A percentile compares a stretch with the other conserved stretches of the same genome.
Conservation (phyloP, 2,888 invertebrate genomes). For the Atethmia centrago region DNA sequence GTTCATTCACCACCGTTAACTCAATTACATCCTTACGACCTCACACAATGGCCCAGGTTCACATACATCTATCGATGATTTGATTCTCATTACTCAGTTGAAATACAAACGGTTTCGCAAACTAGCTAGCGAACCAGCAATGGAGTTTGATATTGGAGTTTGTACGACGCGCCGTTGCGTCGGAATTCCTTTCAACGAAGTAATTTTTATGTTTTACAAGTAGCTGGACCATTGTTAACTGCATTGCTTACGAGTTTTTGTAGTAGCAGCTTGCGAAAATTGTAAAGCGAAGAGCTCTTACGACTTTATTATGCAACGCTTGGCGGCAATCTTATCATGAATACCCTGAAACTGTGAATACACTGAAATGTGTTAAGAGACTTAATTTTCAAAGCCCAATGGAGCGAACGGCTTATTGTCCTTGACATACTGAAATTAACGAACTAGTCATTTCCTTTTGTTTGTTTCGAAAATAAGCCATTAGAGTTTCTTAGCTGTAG, state of each 20-base stretch:
- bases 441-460: constrained; percentile 34
- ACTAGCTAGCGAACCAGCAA: constrained; percentile 20
- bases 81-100: constrained; percentile 19
- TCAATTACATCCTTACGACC: constrained; percentile 66
- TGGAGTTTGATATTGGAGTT: constrained; percentile 10
- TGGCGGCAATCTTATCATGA: constrained; percentile 21
- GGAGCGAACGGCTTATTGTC: constrained; percentile 16
- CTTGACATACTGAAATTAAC: constrained; percentile 50
- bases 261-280: constrained; percentile 15
- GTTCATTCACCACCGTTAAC: constrained; percentile 79
- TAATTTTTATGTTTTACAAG: constrained; percentile 62
- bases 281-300: constrained; percentile 20
- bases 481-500: constrained; percentile 26
- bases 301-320: constrained; percentile 36
- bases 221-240: constrained; percentile 32
- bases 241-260: constrained; percentile 36
- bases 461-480: constrained; percentile 35
- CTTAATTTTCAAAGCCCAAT: constrained; percentile 8
- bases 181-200: constrained; percentile 54
- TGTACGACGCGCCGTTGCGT: background rate
- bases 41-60: constrained; percentile 33
- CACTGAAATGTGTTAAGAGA: constrained; percentile 12
- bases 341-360: constrained; percentile 7
- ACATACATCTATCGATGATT: constrained; percentile 12
- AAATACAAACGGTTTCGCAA: constrained; percentile 15